Evolutionary conservation across 2,888 invertebrate genomes (phyloP).

Genomic region (Lepidocyrtoides sp.): DNA sequence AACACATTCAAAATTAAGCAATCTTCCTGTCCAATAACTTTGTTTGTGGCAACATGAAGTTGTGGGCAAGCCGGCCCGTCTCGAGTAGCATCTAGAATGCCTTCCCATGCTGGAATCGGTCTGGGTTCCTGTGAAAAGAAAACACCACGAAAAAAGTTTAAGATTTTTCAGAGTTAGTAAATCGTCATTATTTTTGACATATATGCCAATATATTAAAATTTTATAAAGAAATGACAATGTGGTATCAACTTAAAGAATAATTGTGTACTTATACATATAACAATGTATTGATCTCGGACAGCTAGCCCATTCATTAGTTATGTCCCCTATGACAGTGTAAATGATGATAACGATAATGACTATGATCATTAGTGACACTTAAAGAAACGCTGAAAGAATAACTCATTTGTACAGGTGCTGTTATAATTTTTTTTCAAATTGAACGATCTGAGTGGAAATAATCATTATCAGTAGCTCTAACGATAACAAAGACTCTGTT

Average conservation of each 20-base stretch:
- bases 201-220: no score
- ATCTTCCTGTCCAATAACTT: slow-evolving; percentile 85
- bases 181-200: no score
- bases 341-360: background rate
- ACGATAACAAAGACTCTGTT: no score
- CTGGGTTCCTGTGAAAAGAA: slow-evolving; percentile 83
- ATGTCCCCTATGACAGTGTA: no score
- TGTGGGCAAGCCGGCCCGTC: slow-evolving; percentile 85
- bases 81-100: slow-evolving; percentile 84
- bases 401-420: background rate
- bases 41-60: slow-evolving; percentile 84
- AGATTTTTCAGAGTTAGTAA: no score
- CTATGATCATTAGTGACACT: slow-evolving; percentile 32
- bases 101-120: slow-evolving; percentile 84
- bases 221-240: no score
- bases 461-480: background rate
- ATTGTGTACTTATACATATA: no score
- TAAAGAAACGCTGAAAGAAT: background rate
- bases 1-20: slow-evolving; percentile 85
- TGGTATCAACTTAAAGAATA: no score
- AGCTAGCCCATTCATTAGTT: no score
- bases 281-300: no score
- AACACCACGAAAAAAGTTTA: no score
- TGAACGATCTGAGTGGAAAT: no score
- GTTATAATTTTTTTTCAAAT: background rate